phyloP scores from a whole-genome alignment of 92 coral and sea anemone genomes.

The Plumapathes pennacea region DNA sequence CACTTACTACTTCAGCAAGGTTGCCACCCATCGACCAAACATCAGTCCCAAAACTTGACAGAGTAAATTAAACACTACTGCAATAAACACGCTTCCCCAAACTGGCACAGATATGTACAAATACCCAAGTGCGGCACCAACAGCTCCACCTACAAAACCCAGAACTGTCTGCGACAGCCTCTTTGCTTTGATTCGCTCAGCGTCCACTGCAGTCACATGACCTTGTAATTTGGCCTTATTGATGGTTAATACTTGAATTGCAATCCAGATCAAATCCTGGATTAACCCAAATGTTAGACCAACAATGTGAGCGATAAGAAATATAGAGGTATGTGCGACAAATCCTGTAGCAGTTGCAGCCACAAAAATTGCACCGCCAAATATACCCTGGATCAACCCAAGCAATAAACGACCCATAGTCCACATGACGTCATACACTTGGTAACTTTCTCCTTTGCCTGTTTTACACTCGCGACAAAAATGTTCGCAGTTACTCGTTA shows the following conservation, averaged over 20 bases:
- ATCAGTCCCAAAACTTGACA: slow-evolving; percentile 71
- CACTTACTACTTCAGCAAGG: slow-evolving; percentile 46
- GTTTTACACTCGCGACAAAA: slow-evolving; percentile 84
- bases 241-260: slow-evolving; percentile 50
- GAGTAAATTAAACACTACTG: slow-evolving; percentile 58
- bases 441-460: slow-evolving; percentile 76
- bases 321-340: slow-evolving; percentile 67
- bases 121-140: slow-evolving; percentile 66
- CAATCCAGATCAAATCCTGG: slow-evolving; percentile 62
- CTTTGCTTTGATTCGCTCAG: slow-evolving; percentile 84
- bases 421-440: slow-evolving; percentile 61
- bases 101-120: slow-evolving; percentile 59
- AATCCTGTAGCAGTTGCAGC: slow-evolving; percentile 69
- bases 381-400: slow-evolving; percentile 43
- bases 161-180: slow-evolving; percentile 70
- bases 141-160: slow-evolving; percentile 77
- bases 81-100: slow-evolving; percentile 64
- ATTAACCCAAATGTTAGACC: slow-evolving; percentile 55
- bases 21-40: slow-evolving; percentile 81
- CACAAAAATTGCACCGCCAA: slow-evolving; percentile 58
- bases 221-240: slow-evolving; percentile 68
- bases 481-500: slow-evolving; percentile 85
- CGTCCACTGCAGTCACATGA: slow-evolving; percentile 78
- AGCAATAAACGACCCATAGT: slow-evolving; percentile 49
- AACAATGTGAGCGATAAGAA: slow-evolving; percentile 40